Evolutionary conservation across 2,113 vertebrate species (phyloP), one percentile per base, ranked within the genome.

Genomic region (Melospiza melodia): DNA sequence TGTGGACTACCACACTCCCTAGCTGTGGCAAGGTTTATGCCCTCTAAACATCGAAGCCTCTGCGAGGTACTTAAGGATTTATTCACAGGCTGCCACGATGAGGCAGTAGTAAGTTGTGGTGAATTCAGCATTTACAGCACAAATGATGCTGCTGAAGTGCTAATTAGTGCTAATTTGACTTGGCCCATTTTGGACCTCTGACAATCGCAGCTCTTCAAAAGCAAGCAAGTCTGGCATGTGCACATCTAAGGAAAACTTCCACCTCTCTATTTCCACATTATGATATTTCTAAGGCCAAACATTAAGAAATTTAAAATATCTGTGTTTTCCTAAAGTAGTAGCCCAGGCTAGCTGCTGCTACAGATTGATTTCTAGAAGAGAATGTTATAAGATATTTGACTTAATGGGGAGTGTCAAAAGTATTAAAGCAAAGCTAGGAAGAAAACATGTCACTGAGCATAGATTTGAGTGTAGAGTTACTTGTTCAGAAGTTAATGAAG

Each of bases 31-130:
- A 58, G 33, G 52, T 87, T 89, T 93, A 89, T 67, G 21, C 27
- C 25, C 73, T 67, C 69, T 52, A 62, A 93, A 79, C 48, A 67
- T 62, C 5, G n/a, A 51, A 94, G 89, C 89, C 94, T 91, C 89
- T 95, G 84, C 2, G 17, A 84, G 54, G 33, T 76, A 58, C 89
- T 87, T 79, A 41, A 94, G 84, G 91, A 91, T 94, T 96, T 94
- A 94, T 85, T 89, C 96, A 79, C 89, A 87, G 81, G 62, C 95
- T 94, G 87, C 96, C 96, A 97, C 96, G 88, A 95, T 73, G 95
- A 97, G 96, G 95, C 95, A 97, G 93, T 96, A 97, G 95, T 95
- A 95, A 94, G 95, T 96, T 97, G 95, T 95, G 69, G 80, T 94
- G 89, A 94, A 76, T 31, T 54, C 58, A n/a, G 84, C 76, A 94